Evolutionary conservation across 2,797 vertebrate genomes (phyloP), one percentile per base, ranked within the genome.

Genomic region (Falco naumanni): DNA sequence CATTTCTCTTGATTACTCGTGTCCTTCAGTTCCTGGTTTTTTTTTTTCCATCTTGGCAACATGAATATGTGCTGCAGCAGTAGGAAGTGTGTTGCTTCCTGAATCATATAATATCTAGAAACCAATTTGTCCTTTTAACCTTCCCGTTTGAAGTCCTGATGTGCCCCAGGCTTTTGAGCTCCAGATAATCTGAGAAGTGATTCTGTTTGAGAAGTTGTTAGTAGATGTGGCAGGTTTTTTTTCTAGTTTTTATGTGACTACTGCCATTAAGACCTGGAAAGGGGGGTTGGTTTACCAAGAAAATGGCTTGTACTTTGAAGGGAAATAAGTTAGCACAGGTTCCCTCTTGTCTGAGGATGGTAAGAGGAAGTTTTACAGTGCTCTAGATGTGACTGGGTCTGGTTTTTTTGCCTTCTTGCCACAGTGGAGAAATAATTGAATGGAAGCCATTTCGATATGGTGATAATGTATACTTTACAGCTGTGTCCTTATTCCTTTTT

Each of bases 391-490:
- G 54, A 13, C 50, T 51, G 34, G 21, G 29, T 43, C 47, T 50
- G 56, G 7, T n/a, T 72, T 20, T 69, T 53, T 18, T 41, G 25
- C 51, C 43, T 63, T 63, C 75, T 50, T 54, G 41, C n/a, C 25
- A 34, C 45, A 33, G 14, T 9, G 39, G 7, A 57, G 53, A 70
- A 56, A 59, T 13, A 29, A 64, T 13, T 33, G 3, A 6, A 29
- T 51, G 26, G 63, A 48, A 21, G 17, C 16, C 5, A 0, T 54
- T 47, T 39, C 1, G 1, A 6, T 34, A 3, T 3, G 33, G 11
- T 25, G 16, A 39, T 50, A 28, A 47, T 25, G 24, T 20, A 8
- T 9, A 16, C 5, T 60, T 4, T 6, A 11, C 13, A 41, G 4
- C 21, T 25, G 3, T 7, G 14, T 33, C 4, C 50, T 68, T 51